A percentile compares a stretch with the other conserved stretches of the same genome.
Evolutionary conservation across 1,140 invertebrate genomes (phyloP).

Genomic region (Chlorops oryzae): DNA sequence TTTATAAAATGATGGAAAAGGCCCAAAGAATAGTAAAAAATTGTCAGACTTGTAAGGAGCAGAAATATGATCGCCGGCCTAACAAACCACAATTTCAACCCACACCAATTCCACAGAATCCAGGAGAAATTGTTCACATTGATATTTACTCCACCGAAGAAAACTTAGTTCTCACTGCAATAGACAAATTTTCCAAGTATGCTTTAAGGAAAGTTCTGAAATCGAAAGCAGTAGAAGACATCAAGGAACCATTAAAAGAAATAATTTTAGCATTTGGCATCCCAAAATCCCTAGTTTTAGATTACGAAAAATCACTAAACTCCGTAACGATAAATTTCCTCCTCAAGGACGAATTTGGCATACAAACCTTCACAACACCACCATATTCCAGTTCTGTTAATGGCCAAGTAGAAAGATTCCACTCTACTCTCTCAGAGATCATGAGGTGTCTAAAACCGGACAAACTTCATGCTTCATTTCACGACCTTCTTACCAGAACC

Average conservation of each 20-base stretch:
- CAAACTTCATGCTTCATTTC: neutral
- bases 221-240: too few relatives aligned
- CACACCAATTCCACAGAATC: too few relatives aligned
- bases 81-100: too few relatives aligned
- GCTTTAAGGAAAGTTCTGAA: too few relatives aligned
- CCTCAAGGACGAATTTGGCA: slow-evolving; percentile 6
- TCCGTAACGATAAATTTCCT: slow-evolving; percentile 6
- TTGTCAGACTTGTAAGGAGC: too few relatives aligned
- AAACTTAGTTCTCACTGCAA: too few relatives aligned
- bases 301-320: slow-evolving; percentile 15
- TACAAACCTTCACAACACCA: slow-evolving; percentile 6
- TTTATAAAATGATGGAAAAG: too few relatives aligned
- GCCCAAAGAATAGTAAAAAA: too few relatives aligned
- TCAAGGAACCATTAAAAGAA: slow-evolving; percentile 2
- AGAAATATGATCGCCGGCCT: too few relatives aligned
- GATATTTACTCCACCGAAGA: too few relatives aligned
- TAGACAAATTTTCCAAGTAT: too few relatives aligned
- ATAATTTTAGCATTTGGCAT: slow-evolving; percentile 7
- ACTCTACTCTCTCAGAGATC: slow-evolving; percentile 19
- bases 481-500: slow-evolving; percentile 8
- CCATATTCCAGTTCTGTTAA: slow-evolving; percentile 11
- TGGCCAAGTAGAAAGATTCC: slow-evolving; percentile 19
- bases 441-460: slow-evolving; percentile 13
- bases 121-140: too few relatives aligned
- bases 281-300: slow-evolving; percentile 10